These are phyloP conservation scores for Labrus mixtus DNA, from an alignment of 2,113 vertebrate species.

Conservation along the genomic window DNA sequence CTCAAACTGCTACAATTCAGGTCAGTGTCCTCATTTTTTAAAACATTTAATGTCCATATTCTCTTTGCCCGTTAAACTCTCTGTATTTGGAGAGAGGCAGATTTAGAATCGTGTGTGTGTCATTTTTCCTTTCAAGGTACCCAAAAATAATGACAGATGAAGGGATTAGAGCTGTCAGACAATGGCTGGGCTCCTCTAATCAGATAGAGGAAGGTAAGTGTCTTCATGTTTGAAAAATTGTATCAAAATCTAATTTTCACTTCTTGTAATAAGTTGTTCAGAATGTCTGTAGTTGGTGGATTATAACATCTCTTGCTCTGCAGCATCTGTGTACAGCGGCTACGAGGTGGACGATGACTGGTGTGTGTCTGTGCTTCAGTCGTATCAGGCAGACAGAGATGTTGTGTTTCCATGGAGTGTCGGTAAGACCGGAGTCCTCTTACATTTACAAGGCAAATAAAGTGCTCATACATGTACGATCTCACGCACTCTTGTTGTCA, in stretches of 20 bases:
- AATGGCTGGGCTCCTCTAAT: constrained; percentile 87
- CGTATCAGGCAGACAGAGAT: constrained; percentile 87
- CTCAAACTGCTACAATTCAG: constrained; percentile 90
- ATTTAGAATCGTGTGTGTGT: background rate
- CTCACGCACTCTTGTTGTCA: constrained; percentile 38
- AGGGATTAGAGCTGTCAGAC: constrained; percentile 82
- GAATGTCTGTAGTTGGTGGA: background rate
- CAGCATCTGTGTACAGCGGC: constrained; percentile 87
- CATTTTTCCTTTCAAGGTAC: constrained; percentile 79
- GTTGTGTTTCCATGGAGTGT: constrained; percentile 90
- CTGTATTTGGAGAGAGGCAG: background rate
- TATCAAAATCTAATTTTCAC: background rate
- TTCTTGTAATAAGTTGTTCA: background rate
- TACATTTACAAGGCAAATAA: constrained; percentile 28
- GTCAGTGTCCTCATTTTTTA: constrained; percentile 66
- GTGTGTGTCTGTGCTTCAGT: constrained; percentile 90
- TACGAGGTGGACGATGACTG: constrained; percentile 92
- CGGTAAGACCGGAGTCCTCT: constrained; percentile 79
- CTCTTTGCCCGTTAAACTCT: background rate
- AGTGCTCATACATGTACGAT: background rate
- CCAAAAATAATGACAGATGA: constrained; percentile 92
- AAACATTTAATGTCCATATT: background rate
- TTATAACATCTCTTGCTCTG: background rate
- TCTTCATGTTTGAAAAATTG: background rate
- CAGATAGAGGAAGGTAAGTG: constrained; percentile 85